Percentiles rank a stretch among this genome's conserved stretches.
Evolutionary conservation across 1,140 invertebrate species (phyloP).

Genomic region (Yoshiicerus persimilis): DNA sequence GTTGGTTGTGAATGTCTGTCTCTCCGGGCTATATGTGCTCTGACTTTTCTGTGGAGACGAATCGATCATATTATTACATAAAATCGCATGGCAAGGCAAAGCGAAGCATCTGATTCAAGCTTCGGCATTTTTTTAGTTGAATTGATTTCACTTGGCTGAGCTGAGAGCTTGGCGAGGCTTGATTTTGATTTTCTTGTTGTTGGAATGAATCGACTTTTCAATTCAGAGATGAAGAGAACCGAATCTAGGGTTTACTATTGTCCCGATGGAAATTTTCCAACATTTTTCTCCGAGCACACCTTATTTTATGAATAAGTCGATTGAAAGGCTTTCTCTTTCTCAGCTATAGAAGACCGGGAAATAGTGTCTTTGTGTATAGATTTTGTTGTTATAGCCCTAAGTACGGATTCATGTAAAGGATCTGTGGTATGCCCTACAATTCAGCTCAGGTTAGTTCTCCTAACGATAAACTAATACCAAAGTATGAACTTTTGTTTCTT

Average conservation of each 20-base stretch:
- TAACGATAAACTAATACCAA: background rate
- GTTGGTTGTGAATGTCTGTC: background rate
- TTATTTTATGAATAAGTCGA: background rate
- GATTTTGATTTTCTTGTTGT: constrained; percentile 11
- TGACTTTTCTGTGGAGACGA: background rate
- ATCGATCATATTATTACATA: constrained; percentile 18
- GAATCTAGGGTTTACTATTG: background rate
- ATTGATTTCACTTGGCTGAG: constrained; percentile 13
- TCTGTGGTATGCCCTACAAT: background rate
- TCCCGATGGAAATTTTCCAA: background rate
- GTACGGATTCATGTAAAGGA: background rate
- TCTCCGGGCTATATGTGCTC: background rate
- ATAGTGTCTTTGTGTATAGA: background rate
- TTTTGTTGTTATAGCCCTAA: background rate
- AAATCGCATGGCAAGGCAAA: background rate
- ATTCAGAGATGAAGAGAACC: background rate
- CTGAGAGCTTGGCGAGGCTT: background rate
- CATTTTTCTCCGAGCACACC: background rate
- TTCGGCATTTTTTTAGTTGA: constrained; percentile 6
- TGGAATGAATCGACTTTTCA: constrained; percentile 16
- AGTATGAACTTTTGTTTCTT: background rate
- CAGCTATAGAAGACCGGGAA: background rate
- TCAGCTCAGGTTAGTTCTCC: background rate
- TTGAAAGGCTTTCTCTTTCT: background rate
- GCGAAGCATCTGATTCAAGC: constrained; percentile 1